Conservation (phyloP, 2,797 vertebrate species). For the Chiloscyllium punctatum region DNA sequence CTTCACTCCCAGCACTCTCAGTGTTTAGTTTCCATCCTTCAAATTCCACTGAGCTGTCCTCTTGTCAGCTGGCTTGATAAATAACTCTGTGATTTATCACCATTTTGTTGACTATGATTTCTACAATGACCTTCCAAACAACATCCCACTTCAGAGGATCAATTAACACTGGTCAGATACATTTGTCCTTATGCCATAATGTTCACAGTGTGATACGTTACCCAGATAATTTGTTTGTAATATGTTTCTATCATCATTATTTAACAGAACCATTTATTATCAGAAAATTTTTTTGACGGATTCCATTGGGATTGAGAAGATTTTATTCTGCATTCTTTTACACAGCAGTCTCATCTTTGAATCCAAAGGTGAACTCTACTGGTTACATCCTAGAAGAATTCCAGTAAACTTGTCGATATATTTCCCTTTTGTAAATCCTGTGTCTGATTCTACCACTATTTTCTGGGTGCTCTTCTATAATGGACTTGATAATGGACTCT, state of each 20-base stretch:
- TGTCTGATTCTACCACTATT: no score
- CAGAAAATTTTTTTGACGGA: background rate
- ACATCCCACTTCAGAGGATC: background rate
- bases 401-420: no score
- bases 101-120: background rate
- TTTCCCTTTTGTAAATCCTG: no score
- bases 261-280: background rate
- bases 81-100: background rate
- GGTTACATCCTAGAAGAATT: no score
- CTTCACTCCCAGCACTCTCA: background rate
- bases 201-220: background rate
- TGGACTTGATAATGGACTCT: no score
- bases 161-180: background rate
- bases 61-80: background rate
- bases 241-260: background rate
- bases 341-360: background rate
- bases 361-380: background rate
- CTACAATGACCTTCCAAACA: background rate
- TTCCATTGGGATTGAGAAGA: background rate
- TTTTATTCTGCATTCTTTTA: background rate
- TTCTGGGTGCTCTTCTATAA: no score
- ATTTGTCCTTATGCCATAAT: background rate
- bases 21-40: background rate
- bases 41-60: background rate
- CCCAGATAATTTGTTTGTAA: background rate